Conservation (phyloP, 2,113 vertebrate genomes). For the Dasyprocta punctata region DNA sequence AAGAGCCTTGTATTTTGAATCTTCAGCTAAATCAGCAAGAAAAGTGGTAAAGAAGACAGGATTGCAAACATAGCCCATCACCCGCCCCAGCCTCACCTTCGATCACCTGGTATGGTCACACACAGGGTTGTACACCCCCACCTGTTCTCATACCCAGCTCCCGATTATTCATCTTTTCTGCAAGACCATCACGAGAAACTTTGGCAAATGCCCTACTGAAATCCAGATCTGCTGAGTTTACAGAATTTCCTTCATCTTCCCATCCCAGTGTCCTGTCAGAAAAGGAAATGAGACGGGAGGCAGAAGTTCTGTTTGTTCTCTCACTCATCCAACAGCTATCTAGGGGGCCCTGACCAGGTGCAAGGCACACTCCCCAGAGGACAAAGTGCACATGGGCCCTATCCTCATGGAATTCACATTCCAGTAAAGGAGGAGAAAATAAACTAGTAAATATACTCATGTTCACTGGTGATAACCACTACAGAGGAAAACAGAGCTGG, state of each 20-base stretch:
- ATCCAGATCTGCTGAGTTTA: neutral
- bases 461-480: neutral
- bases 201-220: neutral
- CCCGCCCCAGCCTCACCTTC: rapidly evolving
- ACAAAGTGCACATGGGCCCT: neutral
- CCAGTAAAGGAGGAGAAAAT: neutral
- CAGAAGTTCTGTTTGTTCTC: neutral
- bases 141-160: neutral
- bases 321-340: neutral
- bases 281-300: neutral
- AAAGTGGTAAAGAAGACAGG: neutral
- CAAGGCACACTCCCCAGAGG: neutral
- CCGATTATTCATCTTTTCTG: neutral
- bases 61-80: neutral
- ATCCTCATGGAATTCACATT: neutral
- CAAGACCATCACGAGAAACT: neutral
- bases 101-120: neutral
- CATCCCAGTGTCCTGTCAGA: neutral
- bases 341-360: neutral
- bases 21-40: neutral
- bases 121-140: rapidly evolving
- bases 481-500: neutral
- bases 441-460: neutral
- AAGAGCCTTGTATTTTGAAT: neutral
- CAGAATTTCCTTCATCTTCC: neutral